phyloP scores from a whole-genome alignment of 2,888 invertebrate genomes.

The Caenorhabditis imperialis region DNA sequence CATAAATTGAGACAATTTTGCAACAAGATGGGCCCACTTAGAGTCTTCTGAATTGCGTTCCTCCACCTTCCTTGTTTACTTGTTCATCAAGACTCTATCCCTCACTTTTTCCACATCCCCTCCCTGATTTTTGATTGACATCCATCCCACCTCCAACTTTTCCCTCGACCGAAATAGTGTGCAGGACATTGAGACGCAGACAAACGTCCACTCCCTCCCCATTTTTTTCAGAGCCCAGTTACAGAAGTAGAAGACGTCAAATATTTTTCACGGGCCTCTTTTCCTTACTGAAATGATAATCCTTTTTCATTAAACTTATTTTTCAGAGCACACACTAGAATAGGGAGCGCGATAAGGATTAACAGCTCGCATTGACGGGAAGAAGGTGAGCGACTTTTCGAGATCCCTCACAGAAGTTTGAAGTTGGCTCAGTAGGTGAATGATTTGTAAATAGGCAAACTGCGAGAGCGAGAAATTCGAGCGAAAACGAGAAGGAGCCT shows the following conservation, averaged over 20 bases:
- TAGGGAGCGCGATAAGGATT: no score
- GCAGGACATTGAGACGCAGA: constrained; percentile 35
- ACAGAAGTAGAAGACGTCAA: no score
- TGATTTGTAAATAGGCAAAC: constrained; percentile 47
- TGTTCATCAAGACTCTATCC: constrained; percentile 17
- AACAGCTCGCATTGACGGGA: no score
- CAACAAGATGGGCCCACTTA: no score
- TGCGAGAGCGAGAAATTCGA: constrained; percentile 27
- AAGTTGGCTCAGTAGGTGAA: constrained; percentile 16
- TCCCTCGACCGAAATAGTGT: constrained; percentile 2
- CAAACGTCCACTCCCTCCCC: constrained; percentile 2
- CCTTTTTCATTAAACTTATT: no score
- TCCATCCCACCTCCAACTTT: constrained; percentile 2
- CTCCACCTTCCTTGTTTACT: constrained; percentile 25
- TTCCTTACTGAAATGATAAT: no score
- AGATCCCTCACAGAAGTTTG: no score
- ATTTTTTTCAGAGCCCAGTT: no score
- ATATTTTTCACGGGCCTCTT: no score
- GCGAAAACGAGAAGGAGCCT: constrained; percentile 9
- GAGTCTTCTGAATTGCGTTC: neutral
- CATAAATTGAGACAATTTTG: no score
- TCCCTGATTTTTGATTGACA: constrained; percentile 50
- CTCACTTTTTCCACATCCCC: constrained; percentile 6
- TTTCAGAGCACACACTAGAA: no score
- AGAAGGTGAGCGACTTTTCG: no score